Base-by-base conservation (phyloP, 2,113 vertebrate species). In the Tupaia chinensis region DNA sequence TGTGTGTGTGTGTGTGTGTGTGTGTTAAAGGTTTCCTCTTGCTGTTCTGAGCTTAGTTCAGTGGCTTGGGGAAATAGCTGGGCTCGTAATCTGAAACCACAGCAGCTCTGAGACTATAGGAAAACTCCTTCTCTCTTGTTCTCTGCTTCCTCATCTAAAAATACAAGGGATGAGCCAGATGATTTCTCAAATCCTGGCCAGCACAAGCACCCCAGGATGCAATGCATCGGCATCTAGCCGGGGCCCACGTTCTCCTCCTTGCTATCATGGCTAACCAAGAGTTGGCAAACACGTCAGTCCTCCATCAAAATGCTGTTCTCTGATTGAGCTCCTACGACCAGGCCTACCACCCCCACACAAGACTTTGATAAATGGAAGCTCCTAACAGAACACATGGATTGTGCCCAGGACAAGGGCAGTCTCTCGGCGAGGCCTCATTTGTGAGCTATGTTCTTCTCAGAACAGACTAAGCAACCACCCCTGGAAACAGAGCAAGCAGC, bases 21-120 rank as follows among this genome's bases (percentile, higher is more conserved):
- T 53, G 29, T 34, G 27, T 78, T 54, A 2, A 56, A 68, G 74
- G 1, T 29, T 68, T 92, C 53, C 56, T 77, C 1, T 60, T 14
- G 12, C 6, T 53, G 7, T 60, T 90, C 65, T 44, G 25, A 76
- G 81, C n/a, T 58, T 0, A 12, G 60, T 29, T 58, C 8, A 63
- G 29, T 27, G 32, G 25, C 34, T 27, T 27, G 13, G 12, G 12
- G 29, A 81, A 61, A 63, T 87, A 68, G 29, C 27, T 4, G 69
- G 19, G 20, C 16, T 17, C 56, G 2, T 1, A 56, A 29, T 93
- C 66, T 90, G 66, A 91, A 95, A 74, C 23, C 15, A 27, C 0
- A 23, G 20, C 0, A 13, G 3, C 63, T 25, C 7, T 0, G 1
- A 83, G 22, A 77, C 16, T 63, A 61, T 0, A 10, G 10, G 1